Percentiles rank a stretch among this genome's conserved stretches.
These are phyloP conservation scores for Anthoptus insignis DNA, from an alignment of 2,888 invertebrate species.

Conservation along the genomic window DNA sequence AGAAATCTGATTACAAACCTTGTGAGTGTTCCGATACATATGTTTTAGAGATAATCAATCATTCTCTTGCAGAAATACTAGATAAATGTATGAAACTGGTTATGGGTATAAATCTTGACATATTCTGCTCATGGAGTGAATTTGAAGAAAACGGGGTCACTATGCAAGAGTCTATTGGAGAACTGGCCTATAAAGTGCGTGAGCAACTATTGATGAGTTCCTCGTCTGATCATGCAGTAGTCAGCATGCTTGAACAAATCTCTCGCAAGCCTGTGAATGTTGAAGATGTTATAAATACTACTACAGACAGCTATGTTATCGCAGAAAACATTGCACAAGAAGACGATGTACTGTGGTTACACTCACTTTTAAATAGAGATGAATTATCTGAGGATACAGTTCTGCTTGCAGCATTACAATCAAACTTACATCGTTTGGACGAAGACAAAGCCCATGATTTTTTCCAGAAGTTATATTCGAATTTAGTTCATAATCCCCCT, in stretches of 20 bases:
- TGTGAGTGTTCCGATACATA: conserved; percentile 57
- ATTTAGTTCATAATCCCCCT: conserved; percentile 51
- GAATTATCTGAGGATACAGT: conserved; percentile 60
- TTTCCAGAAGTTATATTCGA: conserved; percentile 56
- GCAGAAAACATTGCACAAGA: conserved; percentile 62
- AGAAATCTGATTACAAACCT: conserved; percentile 53
- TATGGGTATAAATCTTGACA: conserved; percentile 76
- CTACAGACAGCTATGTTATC: conserved; percentile 59
- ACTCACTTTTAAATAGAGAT: conserved; percentile 66
- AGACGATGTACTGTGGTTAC: conserved; percentile 63
- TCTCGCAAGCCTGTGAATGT: conserved; percentile 68
- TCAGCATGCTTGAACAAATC: conserved; percentile 70
- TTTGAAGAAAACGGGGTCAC: conserved; percentile 68
- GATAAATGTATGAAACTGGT: conserved; percentile 68
- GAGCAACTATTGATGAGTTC: conserved; percentile 55
- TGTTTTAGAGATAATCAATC: conserved; percentile 63
- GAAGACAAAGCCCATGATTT: conserved; percentile 61
- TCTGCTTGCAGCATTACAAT: conserved; percentile 58
- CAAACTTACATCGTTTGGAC: conserved; percentile 60
- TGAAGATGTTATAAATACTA: conserved; percentile 64
- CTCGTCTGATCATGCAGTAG: conserved; percentile 66
- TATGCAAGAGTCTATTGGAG: conserved; percentile 74
- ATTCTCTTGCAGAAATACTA: conserved; percentile 60
- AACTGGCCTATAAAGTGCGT: conserved; percentile 66
- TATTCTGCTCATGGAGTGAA: conserved; percentile 81